Base-by-base conservation (phyloP, 2,113 vertebrate genomes). In the Cyprinodon brontotheroides region DNA sequence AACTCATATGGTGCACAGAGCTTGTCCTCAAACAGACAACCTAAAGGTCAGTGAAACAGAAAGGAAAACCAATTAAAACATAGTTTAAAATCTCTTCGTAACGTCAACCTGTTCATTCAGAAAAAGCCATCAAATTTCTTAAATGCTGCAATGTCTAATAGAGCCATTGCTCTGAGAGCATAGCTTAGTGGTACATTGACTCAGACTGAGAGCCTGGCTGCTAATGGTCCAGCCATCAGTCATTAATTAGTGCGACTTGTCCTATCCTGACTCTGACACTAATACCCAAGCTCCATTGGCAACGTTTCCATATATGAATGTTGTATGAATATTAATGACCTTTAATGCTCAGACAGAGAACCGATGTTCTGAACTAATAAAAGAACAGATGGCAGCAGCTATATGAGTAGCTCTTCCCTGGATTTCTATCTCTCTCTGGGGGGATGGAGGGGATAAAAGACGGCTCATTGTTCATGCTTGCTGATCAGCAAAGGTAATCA, bases 21-120 rank as follows among this genome's bases (percentile, higher is more conserved):
- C 78, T 92, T 84, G 11, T 92, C 92, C 79, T 93, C 91, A 82
- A 93, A 92, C 80, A 91, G 86, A 77, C 92, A 93, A 80, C 92
- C 92, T 93, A 59, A 14, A 79, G 77, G 36, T 6, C 43, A 79
- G 72, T 76, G 72, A 85, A 69, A 83, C 3, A 68, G 39, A 64
- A 64, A 74, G 63, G 12, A 72, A 11, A 48, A 38, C 40, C 15
- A 72, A 80, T 66, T 65, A 50, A 72, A 60, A 68, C 29, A 53
- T 15, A 61, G 39, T 10, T 71, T 17, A 66, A 61, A 17, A 57
- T 13, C 10, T 67, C 60, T 63, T 36, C 61, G 39, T 37, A 61
- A 63, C 57, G 47, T 63, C 79, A 76, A 40, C 36, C 13, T 22
- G 20, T 47, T 22, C 45, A 13, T 0, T 0, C 8, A 37, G 37